Base-by-base conservation (phyloP, 2,113 vertebrate genomes). In the Chaetops frenatus region DNA sequence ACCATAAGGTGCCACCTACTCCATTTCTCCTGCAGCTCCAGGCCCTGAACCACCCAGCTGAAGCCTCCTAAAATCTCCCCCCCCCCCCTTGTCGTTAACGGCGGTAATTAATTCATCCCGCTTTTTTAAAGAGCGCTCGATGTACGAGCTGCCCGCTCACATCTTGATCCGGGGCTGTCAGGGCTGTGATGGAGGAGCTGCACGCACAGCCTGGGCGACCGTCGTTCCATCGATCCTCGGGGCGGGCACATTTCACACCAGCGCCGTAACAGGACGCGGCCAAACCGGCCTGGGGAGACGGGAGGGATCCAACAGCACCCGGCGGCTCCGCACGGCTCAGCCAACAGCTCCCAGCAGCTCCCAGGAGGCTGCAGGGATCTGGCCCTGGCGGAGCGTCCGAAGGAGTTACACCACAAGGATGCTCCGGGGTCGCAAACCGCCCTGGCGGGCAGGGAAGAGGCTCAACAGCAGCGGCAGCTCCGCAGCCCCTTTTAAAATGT, bases 101-200 rank as follows among this genome's bases (percentile, higher is more conserved):
- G 88, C 2, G 1, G 38, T 91, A 95, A 95, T 94, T 92, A 96
- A 94, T 96, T 92, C 94, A 85, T 61, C 86, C 83, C 0, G 6
- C 53, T 87, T 62, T 62, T 90, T 78, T 77, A 95, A 96, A 48
- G 14, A 65, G 87, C 12, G 8, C 51, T 93, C 45, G 21, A 92
- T 88, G 72, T 10, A 67, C 1, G 71, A 96, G 94, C 94, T 88
- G 81, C 78, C 92, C 15, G 70, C 88, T 91, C 80, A 1, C 90
- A 3, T 79, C 94, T 81, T 28, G 88, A 83, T 87, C 85, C 29
- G 33, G 3, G 2, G 64, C 84, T 94, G 96, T 91, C 95, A 87
- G 89, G n/a, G 58, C 81, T 15, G 86, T 97, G 96, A 97, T 44
- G 54, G 94, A 97, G 81, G 88, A 93, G 96, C 74, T 62, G 65